Evolutionary conservation across 2,113 vertebrate genomes (phyloP), one percentile per base, ranked within the genome.

Genomic region (Vulpes vulpes): DNA sequence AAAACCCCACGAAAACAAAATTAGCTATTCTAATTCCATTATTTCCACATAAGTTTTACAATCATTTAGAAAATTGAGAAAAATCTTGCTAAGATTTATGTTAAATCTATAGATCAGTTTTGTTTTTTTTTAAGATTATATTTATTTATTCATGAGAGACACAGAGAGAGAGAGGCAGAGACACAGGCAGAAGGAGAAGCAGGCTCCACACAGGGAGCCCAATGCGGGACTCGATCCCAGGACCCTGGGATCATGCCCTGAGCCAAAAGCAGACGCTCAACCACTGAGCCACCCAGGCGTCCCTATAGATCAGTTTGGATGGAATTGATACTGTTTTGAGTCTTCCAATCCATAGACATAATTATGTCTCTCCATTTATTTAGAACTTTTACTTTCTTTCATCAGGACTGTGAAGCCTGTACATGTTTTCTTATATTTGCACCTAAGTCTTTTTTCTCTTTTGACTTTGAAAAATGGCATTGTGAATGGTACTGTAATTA

Each of bases 61-160:
- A 38, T 85, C 55, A 64, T 64, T 53, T 85, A 93, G 81, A 64
- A 93, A 93, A 64, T 53, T 83, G 79, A 64, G 57, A 76, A 76
- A 85, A 76, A 62, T 62, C 69, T 93, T 93, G 43, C 69, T 64
- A 32, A 93, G 32, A 85, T 62, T 12, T 62, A 53, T 16, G 23
- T 93, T 64, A 62, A 84, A 84, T n/a, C 32, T 76, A 8, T 53
- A 60, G 79, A 38, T 60, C 78, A 92, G 23, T 57, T 71, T 5
- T 43, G 5, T 43, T 43, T 43, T 43, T 43, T 43, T 38, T 38
- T 5, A 43, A 43, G 43, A 43, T 43, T 43, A 43, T 43, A 43
- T 43, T 43, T 43, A 43, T 43, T 43, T 43, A 43, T 43, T 43
- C 43, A 43, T 43, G 43, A 43, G 43, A 43, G 43, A 43, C 43